phyloP scores from a whole-genome alignment of 1,140 invertebrate genomes.

The Leptopilina boulardi region DNA sequence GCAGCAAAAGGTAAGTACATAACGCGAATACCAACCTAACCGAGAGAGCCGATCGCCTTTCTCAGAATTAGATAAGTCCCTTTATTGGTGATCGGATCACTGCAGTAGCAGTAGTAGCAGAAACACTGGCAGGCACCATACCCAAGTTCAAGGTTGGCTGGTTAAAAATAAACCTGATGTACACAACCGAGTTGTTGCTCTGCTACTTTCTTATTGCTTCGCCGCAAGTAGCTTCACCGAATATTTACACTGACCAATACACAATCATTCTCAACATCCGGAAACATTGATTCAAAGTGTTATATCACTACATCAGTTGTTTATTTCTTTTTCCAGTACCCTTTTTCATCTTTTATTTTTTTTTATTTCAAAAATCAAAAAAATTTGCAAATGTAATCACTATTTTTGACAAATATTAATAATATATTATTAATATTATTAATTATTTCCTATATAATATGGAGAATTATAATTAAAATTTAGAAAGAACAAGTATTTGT shows the following conservation, averaged over 20 bases:
- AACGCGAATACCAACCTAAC: constrained; percentile 57
- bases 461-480: too few species aligned
- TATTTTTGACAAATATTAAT: too few species aligned
- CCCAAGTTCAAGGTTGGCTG: constrained; percentile 59
- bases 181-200: constrained; percentile 48
- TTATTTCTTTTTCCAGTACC: too few species aligned
- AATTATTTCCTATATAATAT: too few species aligned
- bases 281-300: too few species aligned
- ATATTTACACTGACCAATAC: constrained; percentile 2
- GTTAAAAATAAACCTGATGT: constrained; percentile 56
- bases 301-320: too few species aligned
- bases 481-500: not conserved
- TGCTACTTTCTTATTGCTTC: not conserved
- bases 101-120: constrained; percentile 58
- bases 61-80: constrained; percentile 70
- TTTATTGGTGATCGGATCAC: constrained; percentile 71
- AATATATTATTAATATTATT: too few species aligned
- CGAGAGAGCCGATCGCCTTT: constrained; percentile 61
- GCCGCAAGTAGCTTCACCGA: not conserved
- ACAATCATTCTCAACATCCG: not conserved
- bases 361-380: not conserved
- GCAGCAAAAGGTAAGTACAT: constrained; percentile 54
- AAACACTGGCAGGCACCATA: constrained; percentile 43
- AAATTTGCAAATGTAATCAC: too few species aligned
- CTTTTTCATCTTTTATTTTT: not conserved